Base-by-base conservation (phyloP, 2,797 vertebrate species). In the Microctenopoma steveboyesi region DNA sequence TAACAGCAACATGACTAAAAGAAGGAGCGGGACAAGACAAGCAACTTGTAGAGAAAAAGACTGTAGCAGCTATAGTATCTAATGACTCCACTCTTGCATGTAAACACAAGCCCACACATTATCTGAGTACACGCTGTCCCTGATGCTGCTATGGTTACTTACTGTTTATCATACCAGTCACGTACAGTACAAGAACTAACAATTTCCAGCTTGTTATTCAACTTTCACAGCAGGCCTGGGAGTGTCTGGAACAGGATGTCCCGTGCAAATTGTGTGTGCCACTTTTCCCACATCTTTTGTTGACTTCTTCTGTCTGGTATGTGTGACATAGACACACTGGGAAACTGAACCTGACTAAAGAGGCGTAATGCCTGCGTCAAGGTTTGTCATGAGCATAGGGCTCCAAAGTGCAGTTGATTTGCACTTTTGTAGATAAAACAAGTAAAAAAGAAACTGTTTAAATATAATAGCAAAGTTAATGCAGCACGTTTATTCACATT, bases 231-330 rank as follows among this genome's bases (percentile, higher is more conserved):
- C 27, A 58, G 59, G 49, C 16, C 13, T 28, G 55, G 70, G 70
- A 57, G 74, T 76, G 69, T 61, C 52, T 51, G 1, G 35, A 60
- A 66, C 54, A 37, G 27, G 13, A 25, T n/a, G 9, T 39, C 16
- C 53, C 8, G 5, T 69, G 22, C 15, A 49, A 55, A 53, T 11
- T 7, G 2, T 45, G 45, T 27, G 43, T 27, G 8, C 28, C 3
- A n/a, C 9, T 54, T 15, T 18, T 18, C 71, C 50, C 16, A 22
- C 18, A 67, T 55, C 7, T 50, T 43, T 63, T 22, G 45, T 59
- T 82, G 66, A 74, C 67, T 48, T 49, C 6, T 10, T 59, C 43
- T 58, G 64, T 80, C 67, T 75, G 76, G 81, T 79, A 75, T 87
- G 83, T 15, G 27, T 79, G 72, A 83, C 7, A 0, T 35, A 39